phyloP scores from a whole-genome alignment of 2,113 vertebrate genomes.

The Lipotes vexillifer region DNA sequence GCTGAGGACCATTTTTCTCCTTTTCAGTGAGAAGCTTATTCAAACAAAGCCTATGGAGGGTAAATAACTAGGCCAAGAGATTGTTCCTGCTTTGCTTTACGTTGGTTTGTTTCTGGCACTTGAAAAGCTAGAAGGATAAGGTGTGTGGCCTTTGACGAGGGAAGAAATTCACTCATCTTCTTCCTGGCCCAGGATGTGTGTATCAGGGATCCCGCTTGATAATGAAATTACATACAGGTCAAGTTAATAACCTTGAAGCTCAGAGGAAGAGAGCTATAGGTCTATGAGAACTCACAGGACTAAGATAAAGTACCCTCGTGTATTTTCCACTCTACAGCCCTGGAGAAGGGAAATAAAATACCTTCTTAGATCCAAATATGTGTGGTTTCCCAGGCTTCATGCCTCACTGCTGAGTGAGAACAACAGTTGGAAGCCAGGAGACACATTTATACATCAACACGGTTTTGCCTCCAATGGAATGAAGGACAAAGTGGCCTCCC shows the following conservation, averaged over 20 bases:
- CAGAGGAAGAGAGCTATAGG: neutral
- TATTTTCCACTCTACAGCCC: slow-evolving; percentile 12
- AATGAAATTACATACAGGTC: slow-evolving; percentile 33
- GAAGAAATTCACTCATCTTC: neutral
- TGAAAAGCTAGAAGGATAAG: neutral
- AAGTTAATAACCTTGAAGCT: slow-evolving; percentile 15
- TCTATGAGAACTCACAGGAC: neutral
- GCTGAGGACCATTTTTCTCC: neutral
- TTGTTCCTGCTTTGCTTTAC: neutral
- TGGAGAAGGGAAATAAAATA: slow-evolving; percentile 74
- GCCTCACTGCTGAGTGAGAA: slow-evolving; percentile 78
- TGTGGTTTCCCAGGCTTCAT: slow-evolving; percentile 74
- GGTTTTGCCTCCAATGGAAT: slow-evolving; percentile 75
- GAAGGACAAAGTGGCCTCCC: slow-evolving; percentile 62
- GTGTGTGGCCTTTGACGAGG: neutral
- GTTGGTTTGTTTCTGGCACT: neutral
- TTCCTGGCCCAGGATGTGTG: neutral
- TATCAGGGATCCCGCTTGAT: neutral
- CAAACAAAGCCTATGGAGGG: neutral
- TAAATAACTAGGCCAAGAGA: neutral
- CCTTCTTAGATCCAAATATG: slow-evolving; percentile 59
- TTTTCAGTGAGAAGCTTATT: slow-evolving; percentile 3
- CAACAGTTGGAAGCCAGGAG: slow-evolving; percentile 71
- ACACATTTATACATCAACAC: slow-evolving; percentile 76
- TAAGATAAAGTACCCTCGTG: slow-evolving; percentile 43